Percentiles rank a stretch among this genome's conserved stretches.
Evolutionary conservation across 2,113 vertebrate species (phyloP).

Genomic region (Nicator chloris): DNA sequence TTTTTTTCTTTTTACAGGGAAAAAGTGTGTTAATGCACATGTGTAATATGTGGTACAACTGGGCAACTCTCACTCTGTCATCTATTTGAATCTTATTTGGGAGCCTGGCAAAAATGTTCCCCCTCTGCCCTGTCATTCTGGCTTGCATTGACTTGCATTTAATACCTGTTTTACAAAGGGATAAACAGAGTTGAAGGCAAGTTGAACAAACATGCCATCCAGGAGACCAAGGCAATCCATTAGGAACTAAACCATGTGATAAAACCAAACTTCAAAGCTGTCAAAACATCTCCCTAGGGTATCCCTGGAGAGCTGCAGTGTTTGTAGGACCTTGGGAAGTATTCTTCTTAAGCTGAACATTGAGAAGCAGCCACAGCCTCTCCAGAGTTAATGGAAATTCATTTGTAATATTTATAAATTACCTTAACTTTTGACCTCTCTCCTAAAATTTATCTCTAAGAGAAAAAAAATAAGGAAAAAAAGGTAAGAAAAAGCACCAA

Average conservation of each 20-base stretch:
- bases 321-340: constrained; percentile 51
- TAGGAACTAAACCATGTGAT: constrained; percentile 60
- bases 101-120: background rate
- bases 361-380: background rate
- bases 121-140: constrained; percentile 3
- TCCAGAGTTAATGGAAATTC: constrained; percentile 35
- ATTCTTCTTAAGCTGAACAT: constrained; percentile 21
- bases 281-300: constrained; percentile 52
- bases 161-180: constrained; percentile 46
- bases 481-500: background rate
- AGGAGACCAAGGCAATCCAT: constrained; percentile 59
- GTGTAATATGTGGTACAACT: background rate
- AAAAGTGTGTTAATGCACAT: constrained; percentile 3
- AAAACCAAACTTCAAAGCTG: constrained; percentile 62
- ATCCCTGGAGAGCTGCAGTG: constrained; percentile 37
- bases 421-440: constrained; percentile 37
- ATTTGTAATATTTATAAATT: constrained; percentile 50
- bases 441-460: background rate
- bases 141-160: constrained; percentile 54
- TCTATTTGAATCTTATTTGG: background rate
- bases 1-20: background rate
- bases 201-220: constrained; percentile 59
- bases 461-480: background rate
- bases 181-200: constrained; percentile 65
- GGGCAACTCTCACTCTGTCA: constrained; percentile 6